Conservation (phyloP, 2,113 vertebrate species). For the Chroicocephalus ridibundus region DNA sequence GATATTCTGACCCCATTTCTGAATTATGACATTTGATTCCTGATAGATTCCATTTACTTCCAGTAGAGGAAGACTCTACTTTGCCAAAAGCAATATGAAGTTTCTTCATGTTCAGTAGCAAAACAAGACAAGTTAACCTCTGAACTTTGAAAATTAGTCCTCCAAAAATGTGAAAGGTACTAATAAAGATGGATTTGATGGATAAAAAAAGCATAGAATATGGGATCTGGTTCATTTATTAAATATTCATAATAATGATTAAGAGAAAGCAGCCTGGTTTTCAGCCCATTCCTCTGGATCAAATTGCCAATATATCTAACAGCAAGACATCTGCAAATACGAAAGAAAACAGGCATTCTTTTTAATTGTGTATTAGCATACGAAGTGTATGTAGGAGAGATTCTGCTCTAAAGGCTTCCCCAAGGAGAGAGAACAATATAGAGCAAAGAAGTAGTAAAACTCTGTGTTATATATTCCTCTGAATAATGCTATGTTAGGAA, state of each 20-base stretch:
- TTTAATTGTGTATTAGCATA: not conserved
- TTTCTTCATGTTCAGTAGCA: constrained; percentile 14
- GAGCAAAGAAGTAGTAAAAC: not conserved
- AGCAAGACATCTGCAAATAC: not conserved
- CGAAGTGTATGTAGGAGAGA: not conserved
- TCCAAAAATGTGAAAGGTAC: not conserved
- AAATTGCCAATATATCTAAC: not conserved
- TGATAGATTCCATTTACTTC: not conserved
- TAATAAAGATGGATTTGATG: constrained; percentile 37
- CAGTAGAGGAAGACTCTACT: not conserved
- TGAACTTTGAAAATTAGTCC: constrained; percentile 45
- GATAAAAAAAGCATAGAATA: constrained; percentile 11
- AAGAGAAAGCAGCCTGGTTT: not conserved
- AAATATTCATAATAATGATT: constrained; percentile 21
- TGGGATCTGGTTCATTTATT: constrained; percentile 16
- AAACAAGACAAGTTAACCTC: constrained; percentile 38
- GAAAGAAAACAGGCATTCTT: not conserved
- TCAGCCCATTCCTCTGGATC: not conserved
- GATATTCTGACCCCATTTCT: not conserved
- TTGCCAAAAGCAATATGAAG: constrained; percentile 16
- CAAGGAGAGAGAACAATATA: not conserved
- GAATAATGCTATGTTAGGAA: not conserved
- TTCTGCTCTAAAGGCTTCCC: not conserved
- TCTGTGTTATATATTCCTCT: not conserved
- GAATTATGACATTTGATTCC: not conserved